Evolutionary conservation across 1,140 invertebrate genomes (phyloP), one percentile per base, ranked within the genome.

Genomic region (Drosophila lowei): DNA sequence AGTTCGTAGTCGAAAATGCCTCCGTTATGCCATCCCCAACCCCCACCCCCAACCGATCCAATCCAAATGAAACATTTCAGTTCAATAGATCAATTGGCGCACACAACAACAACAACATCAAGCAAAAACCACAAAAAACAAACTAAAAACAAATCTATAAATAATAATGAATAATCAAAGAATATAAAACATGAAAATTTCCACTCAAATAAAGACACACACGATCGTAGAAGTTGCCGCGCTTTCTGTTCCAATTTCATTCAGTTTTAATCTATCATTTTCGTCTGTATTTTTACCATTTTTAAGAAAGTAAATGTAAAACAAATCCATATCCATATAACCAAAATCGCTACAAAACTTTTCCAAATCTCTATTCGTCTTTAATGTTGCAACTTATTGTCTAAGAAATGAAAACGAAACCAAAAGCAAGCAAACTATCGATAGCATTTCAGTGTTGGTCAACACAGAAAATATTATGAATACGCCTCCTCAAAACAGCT

Each of bases 341-440:
- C 38, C 21, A 60, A 78, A 85, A 70, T 54, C 66, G 59, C 57
- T 49, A 30, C 48, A 38, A 81, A 81, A 76, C 59, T 88, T 86
- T 77, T 86, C 50, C 61, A 79, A 88, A 73, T 88, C 74, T 88
- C 85, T 88, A 89, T 89, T 90, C 77, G 89, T 90, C 89, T 90
- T 90, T 90, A 90, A 90, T 90, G 89, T 90, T 90, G 89, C 89
- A 90, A 90, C 89, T 90, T 89, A 89, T 89, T 89, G 79, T 89
- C 77, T 84, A 89, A 79, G 79, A 89, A 89, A 84, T 81, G 66
- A 71, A 80, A 60, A 67, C 61, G 61, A 59, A 59, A 43, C 13
- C 57, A 44, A 68, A 62, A 66, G 50, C 63, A 55, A 68, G 64
- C 60, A 60, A 53, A 73, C 67, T 49, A 68, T 56, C 55, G 38